Conservation (phyloP, 1,140 invertebrate genomes). For the Centruroides vittatus region DNA sequence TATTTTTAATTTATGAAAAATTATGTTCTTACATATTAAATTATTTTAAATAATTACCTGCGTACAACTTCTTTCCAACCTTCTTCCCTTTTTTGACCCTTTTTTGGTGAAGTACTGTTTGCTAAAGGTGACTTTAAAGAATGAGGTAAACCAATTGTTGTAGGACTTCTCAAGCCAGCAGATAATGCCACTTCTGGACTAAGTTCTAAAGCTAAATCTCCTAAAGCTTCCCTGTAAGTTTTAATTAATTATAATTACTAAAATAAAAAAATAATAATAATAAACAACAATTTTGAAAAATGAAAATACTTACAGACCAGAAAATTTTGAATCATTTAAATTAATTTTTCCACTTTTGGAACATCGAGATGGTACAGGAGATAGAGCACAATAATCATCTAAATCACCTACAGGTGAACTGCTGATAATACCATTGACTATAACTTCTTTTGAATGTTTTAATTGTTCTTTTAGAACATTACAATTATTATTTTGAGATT, state of each 20-base stretch:
- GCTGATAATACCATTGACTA: slow-evolving; percentile 9
- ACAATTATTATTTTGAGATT: too few species aligned
- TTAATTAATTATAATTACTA: too few species aligned
- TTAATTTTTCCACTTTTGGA: too few species aligned
- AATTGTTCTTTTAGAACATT: too few species aligned
- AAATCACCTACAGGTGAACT: not conserved
- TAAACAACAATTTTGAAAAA: too few species aligned
- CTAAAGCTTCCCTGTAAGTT: slow-evolving; percentile 3
- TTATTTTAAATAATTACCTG: slow-evolving; percentile 30
- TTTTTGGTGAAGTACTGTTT: slow-evolving; percentile 38
- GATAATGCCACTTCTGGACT: slow-evolving; percentile 5
- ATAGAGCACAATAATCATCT: not conserved
- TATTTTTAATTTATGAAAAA: not conserved
- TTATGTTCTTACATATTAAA: not conserved
- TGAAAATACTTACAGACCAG: too few species aligned
- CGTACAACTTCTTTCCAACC: slow-evolving; percentile 95
- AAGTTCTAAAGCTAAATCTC: slow-evolving; percentile 6
- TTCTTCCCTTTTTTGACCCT: slow-evolving; percentile 63
- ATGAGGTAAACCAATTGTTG: slow-evolving; percentile 4
- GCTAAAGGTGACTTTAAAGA: slow-evolving; percentile 7
- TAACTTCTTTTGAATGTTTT: not conserved
- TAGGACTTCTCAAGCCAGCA: slow-evolving; percentile 8
- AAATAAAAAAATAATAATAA: too few species aligned
- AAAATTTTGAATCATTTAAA: too few species aligned
- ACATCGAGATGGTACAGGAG: not conserved